Evolutionary conservation across 2,797 vertebrate genomes (phyloP).

Genomic region (Zalophus californianus): DNA sequence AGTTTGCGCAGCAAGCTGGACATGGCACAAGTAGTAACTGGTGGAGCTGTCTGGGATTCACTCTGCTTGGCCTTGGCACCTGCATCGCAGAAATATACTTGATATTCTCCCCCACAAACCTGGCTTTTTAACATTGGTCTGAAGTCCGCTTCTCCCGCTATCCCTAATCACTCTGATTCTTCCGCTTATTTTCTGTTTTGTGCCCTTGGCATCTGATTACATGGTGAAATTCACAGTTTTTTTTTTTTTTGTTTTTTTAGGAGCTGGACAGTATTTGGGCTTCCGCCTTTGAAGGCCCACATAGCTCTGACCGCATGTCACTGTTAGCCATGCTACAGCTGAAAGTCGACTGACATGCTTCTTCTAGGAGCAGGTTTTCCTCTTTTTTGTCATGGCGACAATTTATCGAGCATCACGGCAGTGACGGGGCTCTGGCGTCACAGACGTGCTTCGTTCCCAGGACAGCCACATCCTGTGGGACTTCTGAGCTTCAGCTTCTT

Average conservation of each 20-base stretch:
- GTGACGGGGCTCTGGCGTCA: not conserved
- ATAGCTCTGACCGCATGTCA: not conserved
- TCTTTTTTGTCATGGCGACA: not conserved
- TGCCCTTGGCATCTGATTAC: conserved; percentile 39
- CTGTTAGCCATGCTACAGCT: not conserved
- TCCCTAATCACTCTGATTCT: conserved; percentile 63
- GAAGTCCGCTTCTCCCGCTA: conserved; percentile 3
- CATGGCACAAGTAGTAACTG: accelerated
- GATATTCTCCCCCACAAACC: not conserved
- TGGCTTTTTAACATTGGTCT: conserved; percentile 23
- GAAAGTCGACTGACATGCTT: not conserved
- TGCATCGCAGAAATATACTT: not conserved
- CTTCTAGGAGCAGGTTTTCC: not conserved
- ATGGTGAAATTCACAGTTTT: not conserved
- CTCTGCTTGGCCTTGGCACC: not conserved
- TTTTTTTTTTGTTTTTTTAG: not conserved
- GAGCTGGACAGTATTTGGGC: not conserved
- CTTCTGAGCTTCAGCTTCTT: not conserved
- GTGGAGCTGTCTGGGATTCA: accelerated
- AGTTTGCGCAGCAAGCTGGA: not conserved
- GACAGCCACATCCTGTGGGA: not conserved
- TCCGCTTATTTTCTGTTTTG: conserved; percentile 61
- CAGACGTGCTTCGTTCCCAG: not conserved
- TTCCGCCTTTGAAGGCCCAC: not conserved
- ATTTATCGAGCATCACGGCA: not conserved